Percentiles rank a stretch among this genome's conserved stretches.
Conservation (phyloP, 2,113 vertebrate genomes). For the Elephantulus edwardii region DNA sequence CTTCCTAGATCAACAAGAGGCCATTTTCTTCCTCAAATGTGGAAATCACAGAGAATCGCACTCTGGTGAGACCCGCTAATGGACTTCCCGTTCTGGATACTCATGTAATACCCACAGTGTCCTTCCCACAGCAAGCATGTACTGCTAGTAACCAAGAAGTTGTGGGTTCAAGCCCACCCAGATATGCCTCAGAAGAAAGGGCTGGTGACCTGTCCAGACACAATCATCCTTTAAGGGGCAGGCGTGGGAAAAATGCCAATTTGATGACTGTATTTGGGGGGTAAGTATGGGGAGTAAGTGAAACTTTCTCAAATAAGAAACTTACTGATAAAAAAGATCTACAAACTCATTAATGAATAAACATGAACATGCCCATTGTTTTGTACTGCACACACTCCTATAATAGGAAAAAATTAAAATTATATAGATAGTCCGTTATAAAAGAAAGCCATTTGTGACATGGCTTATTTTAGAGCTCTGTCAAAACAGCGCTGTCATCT, state of each 20-base stretch:
- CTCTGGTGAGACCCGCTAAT: background rate
- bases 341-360: constrained; percentile 51
- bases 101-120: background rate
- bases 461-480: constrained; percentile 60
- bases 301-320: constrained; percentile 39
- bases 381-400: background rate
- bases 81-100: background rate
- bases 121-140: background rate
- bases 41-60: background rate
- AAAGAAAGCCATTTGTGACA: constrained; percentile 62
- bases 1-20: background rate
- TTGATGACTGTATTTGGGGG: background rate
- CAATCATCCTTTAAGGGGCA: background rate
- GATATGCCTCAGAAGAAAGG: background rate
- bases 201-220: background rate
- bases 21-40: background rate
- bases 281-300: background rate
- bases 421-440: constrained; percentile 51
- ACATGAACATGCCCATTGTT: constrained; percentile 55
- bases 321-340: background rate
- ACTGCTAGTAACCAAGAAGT: background rate
- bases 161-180: background rate
- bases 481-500: constrained; percentile 69
- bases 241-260: background rate
- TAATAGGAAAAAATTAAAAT: constrained; percentile 29